These are phyloP conservation scores for Dermochelys coriacea DNA, from an alignment of 2,797 vertebrate genomes.

Conservation along the genomic window DNA sequence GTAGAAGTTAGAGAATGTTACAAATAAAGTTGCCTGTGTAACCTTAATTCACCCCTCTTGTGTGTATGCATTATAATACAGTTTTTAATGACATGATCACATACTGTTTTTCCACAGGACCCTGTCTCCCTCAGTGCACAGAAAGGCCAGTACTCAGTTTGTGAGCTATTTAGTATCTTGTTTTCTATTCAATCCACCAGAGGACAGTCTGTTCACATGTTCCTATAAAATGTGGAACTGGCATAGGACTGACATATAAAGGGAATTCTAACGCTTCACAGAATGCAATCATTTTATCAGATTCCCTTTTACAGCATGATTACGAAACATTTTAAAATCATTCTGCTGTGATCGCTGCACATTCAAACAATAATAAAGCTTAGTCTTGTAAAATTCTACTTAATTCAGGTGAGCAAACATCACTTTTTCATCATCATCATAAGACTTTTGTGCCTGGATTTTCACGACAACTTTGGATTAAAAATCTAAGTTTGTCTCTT, in stretches of 20 bases:
- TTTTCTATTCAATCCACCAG: constrained; percentile 34
- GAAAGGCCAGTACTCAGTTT: background rate
- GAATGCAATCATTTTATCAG: background rate
- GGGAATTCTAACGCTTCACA: background rate
- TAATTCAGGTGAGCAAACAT: background rate
- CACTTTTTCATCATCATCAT: no score
- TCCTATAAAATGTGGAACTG: background rate
- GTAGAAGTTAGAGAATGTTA: background rate
- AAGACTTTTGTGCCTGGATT: background rate
- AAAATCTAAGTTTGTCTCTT: background rate
- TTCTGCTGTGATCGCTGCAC: background rate
- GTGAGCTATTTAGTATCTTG: background rate
- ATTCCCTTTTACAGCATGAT: background rate
- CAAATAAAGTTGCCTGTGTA: background rate
- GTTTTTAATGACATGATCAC: background rate
- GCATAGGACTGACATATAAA: background rate
- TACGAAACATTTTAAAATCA: background rate
- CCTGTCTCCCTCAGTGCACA: fast-evolving
- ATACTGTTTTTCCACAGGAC: background rate
- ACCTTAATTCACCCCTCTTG: background rate
- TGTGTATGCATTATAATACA: background rate
- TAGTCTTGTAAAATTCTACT: background rate
- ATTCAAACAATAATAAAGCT: background rate
- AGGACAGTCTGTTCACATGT: constrained; percentile 34
- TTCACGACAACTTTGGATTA: background rate